Percentiles rank a stretch among this genome's conserved stretches.
Conservation (phyloP, 1,140 invertebrate species). For the Bombus waltoni region DNA sequence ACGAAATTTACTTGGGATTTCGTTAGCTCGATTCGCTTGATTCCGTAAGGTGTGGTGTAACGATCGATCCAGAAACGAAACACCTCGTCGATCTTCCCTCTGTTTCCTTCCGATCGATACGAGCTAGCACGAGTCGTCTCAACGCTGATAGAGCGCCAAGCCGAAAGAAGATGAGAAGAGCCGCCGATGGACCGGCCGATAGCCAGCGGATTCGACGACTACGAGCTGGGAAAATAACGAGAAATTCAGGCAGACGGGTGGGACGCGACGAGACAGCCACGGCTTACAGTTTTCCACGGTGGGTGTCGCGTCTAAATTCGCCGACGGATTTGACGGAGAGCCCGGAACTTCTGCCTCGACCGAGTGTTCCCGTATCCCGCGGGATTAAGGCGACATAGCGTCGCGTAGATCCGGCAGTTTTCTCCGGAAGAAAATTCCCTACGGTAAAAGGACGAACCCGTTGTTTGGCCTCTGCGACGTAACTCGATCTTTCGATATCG, state of each 20-base stretch:
- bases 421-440: conserved; percentile 1
- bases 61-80: not conserved
- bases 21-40: not conserved
- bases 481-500: not conserved
- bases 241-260: not conserved
- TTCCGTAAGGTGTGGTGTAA: not conserved
- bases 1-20: not conserved
- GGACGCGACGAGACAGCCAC: conserved; percentile 15
- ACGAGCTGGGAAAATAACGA: not conserved
- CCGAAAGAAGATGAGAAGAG: not conserved
- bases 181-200: not conserved
- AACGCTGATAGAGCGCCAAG: conserved; percentile 14
- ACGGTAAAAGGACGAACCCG: not conserved
- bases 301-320: conserved; percentile 42
- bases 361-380: conserved; percentile 20
- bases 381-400: conserved; percentile 30
- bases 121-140: not conserved
- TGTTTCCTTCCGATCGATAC: not conserved
- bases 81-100: not conserved
- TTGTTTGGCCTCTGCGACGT: too few species aligned
- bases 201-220: conserved; percentile 1
- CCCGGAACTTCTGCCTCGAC: conserved; percentile 2
- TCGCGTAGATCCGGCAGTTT: conserved; percentile 4
- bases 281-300: conserved; percentile 15
- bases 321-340: conserved; percentile 33